These are phyloP conservation scores for Sylvicola cinctus DNA, from an alignment of 2,888 invertebrate genomes.

Conservation along the genomic window DNA sequence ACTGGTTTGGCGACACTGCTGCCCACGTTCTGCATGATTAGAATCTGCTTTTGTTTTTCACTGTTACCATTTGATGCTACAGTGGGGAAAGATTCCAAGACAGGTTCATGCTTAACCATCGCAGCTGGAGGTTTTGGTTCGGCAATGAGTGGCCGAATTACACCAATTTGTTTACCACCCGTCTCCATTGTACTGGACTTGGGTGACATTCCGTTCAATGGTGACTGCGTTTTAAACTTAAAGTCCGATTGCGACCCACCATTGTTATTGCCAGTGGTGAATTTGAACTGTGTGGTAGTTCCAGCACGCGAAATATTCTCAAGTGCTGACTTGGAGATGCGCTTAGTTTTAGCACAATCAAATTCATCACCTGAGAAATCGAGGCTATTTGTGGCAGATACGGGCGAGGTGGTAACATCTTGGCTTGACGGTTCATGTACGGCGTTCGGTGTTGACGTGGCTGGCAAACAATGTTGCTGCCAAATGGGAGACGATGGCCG, in stretches of 20 bases:
- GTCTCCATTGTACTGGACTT: conserved; percentile 1
- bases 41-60: background rate
- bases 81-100: background rate
- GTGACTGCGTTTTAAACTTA: no score
- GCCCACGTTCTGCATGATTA: background rate
- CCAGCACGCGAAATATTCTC: conserved; percentile 49
- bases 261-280: conserved; percentile 5
- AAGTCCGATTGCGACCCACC: no score
- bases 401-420: no score
- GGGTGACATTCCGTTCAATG: no score
- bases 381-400: no score
- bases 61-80: no score
- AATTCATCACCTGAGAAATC: conserved; percentile 11
- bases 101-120: background rate
- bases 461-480: no score
- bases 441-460: no score
- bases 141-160: conserved; percentile 28
- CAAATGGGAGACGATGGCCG: no score
- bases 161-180: conserved; percentile 28
- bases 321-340: conserved; percentile 32
- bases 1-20: no score
- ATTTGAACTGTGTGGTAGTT: conserved; percentile 34
- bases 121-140: conserved; percentile 6
- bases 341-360: conserved; percentile 20
- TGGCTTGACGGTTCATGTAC: no score